Conservation (phyloP, 1,140 invertebrate species). For the Dinothrombium tinctorium region DNA sequence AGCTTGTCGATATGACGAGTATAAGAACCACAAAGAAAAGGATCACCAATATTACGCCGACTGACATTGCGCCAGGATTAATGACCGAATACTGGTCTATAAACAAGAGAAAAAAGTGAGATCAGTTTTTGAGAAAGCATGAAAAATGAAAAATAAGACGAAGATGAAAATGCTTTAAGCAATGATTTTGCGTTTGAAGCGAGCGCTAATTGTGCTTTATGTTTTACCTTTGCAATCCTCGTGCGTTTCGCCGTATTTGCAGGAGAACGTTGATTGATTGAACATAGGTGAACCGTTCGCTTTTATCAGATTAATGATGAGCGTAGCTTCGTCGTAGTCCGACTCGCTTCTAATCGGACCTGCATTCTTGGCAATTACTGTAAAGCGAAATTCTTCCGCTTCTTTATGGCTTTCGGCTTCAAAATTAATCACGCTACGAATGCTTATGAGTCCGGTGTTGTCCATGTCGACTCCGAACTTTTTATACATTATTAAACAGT, state of each 20-base stretch:
- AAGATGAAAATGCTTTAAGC: too few species aligned
- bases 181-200: too few species aligned
- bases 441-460: neutral
- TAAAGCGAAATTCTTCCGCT: conserved; percentile 29
- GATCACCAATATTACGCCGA: conserved; percentile 72
- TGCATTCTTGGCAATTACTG: conserved; percentile 77
- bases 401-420: neutral
- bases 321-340: conserved; percentile 80
- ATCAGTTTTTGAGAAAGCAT: too few species aligned
- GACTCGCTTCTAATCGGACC: conserved; percentile 64
- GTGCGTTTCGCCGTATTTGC: neutral
- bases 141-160: too few species aligned
- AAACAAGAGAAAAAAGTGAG: too few species aligned
- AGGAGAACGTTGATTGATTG: conserved; percentile 6
- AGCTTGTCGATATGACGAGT: conserved; percentile 62
- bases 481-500: neutral
- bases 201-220: too few species aligned
- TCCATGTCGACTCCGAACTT: neutral
- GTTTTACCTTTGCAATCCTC: too few species aligned
- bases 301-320: conserved; percentile 76
- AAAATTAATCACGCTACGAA: neutral
- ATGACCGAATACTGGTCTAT: conserved; percentile 33
- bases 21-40: conserved; percentile 75
- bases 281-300: conserved; percentile 89
- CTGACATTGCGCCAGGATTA: conserved; percentile 37